Evolutionary conservation across 2,888 invertebrate species (phyloP).

Genomic region (Drosophila paranaensis): DNA sequence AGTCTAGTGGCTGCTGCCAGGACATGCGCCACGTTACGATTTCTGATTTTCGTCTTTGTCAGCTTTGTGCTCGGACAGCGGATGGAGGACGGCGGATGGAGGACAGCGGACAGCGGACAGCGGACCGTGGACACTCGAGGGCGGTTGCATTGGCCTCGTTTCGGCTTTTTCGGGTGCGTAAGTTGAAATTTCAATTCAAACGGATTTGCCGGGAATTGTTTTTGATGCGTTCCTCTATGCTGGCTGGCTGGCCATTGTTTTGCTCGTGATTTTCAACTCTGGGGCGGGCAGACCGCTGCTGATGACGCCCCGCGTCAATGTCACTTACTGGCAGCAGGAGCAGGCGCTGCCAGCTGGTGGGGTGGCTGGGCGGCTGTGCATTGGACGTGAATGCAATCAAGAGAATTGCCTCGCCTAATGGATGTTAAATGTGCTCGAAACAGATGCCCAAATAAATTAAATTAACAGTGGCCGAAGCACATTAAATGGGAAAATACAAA

Average conservation of each 20-base stretch:
- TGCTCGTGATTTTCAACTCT: conserved; percentile 46
- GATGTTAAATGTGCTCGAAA: conserved; percentile 82
- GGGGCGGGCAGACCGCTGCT: conserved; percentile 29
- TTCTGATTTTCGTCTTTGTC: conserved; percentile 80
- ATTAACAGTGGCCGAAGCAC: conserved; percentile 53
- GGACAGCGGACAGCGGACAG: not conserved
- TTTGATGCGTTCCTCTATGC: conserved; percentile 62
- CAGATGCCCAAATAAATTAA: conserved; percentile 82
- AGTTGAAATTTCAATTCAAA: conserved; percentile 80
- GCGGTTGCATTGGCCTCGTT: conserved; percentile 45
- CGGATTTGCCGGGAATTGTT: conserved; percentile 77
- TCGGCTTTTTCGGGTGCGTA: conserved; percentile 52
- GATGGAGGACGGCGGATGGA: not conserved
- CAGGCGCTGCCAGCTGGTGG: not conserved
- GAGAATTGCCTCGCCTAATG: conserved; percentile 81
- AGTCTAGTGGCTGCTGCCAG: conserved; percentile 72
- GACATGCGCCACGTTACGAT: conserved; percentile 75
- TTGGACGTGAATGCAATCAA: conserved; percentile 75
- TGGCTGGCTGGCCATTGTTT: conserved; percentile 49
- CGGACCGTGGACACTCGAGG: conserved; percentile 21
- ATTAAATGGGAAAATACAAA: conserved; percentile 17
- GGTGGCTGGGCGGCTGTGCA: conserved; percentile 17
- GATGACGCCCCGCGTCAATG: conserved; percentile 67
- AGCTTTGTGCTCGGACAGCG: conserved; percentile 59
- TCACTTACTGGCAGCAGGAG: conserved; percentile 35